phyloP scores from a whole-genome alignment of 2,888 invertebrate species.

The Boloria euphrosyne region DNA sequence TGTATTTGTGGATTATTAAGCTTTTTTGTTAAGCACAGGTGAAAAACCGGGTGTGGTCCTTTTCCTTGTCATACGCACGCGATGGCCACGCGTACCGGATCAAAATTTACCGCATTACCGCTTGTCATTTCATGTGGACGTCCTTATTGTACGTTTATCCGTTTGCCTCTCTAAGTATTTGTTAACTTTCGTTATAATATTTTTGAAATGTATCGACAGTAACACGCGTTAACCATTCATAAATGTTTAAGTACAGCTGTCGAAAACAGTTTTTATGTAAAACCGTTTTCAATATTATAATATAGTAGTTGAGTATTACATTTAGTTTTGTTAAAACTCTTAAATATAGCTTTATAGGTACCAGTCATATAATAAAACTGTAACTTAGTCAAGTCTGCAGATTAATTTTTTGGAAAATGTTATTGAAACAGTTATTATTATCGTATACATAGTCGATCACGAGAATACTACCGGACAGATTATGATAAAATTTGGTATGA shows the following conservation, averaged over 20 bases:
- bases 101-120: constrained; percentile 40
- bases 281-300: too few relatives aligned
- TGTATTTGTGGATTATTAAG: not conserved
- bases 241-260: constrained; percentile 11
- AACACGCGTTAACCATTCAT: constrained; percentile 8
- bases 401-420: too few relatives aligned
- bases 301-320: too few relatives aligned
- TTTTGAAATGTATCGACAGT: constrained; percentile 10
- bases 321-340: too few relatives aligned
- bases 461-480: too few relatives aligned
- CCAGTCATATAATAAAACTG: too few relatives aligned
- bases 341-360: too few relatives aligned
- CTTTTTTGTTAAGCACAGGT: constrained; percentile 13
- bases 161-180: constrained; percentile 7
- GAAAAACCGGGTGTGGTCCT: not conserved
- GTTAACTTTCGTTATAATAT: constrained; percentile 1
- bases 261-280: not conserved
- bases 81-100: constrained; percentile 62
- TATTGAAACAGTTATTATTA: too few relatives aligned
- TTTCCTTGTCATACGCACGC: constrained; percentile 53
- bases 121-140: constrained; percentile 24
- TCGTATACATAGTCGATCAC: too few relatives aligned
- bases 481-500: too few relatives aligned
- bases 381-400: too few relatives aligned
- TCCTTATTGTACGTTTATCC: constrained; percentile 20